A percentile compares a stretch with the other conserved stretches of the same genome.
Evolutionary conservation across 2,113 vertebrate genomes (phyloP).

Genomic region (Pomatorhinus ruficollis): DNA sequence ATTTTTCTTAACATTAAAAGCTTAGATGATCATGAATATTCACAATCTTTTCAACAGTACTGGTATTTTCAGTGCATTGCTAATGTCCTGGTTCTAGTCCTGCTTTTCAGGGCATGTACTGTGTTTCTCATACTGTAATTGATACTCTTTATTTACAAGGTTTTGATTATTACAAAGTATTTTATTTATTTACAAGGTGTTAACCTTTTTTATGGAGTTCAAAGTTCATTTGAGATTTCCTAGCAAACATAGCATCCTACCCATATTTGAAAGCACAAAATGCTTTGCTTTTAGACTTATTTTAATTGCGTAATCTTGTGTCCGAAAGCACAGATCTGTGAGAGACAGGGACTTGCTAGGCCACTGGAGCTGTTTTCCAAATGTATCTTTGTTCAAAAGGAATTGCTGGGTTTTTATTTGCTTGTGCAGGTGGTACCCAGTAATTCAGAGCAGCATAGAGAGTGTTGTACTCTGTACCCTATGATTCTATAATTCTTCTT

Average conservation of each 20-base stretch:
- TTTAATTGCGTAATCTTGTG: neutral
- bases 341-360: neutral
- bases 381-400: neutral
- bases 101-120: neutral
- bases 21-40: neutral
- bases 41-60: neutral
- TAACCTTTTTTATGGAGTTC: neutral
- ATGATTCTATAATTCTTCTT: neutral
- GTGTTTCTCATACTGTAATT: rapidly evolving
- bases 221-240: neutral
- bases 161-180: neutral
- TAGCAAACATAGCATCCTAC: neutral
- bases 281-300: neutral
- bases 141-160: neutral
- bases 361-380: neutral
- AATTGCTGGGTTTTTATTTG: neutral
- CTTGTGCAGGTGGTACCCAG: neutral
- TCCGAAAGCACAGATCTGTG: neutral
- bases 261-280: neutral
- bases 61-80: neutral
- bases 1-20: neutral
- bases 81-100: neutral
- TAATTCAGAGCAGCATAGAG: neutral
- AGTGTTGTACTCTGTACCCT: neutral
- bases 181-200: neutral